Evolutionary conservation across 2,797 vertebrate genomes (phyloP), one percentile per base, ranked within the genome.

Genomic region (Anas georgica): DNA sequence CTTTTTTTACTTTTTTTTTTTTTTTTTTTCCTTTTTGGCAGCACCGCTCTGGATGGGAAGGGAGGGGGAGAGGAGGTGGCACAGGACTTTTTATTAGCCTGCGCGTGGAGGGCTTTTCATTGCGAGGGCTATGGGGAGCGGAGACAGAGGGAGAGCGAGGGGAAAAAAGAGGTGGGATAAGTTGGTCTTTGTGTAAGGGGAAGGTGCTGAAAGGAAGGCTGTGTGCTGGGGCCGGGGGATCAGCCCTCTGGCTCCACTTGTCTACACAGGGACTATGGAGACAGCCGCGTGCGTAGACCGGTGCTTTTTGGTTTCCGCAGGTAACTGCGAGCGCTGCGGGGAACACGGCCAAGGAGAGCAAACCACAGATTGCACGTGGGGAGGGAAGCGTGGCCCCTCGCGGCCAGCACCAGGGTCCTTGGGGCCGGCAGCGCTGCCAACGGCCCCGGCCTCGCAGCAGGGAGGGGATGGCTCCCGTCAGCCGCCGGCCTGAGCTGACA

Each of bases 131-230:
- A 97, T 54, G 81, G 97, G 95, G 92, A 97, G 91, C 96, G 96
- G 94, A 96, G 95, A 96, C 95, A 93, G 92, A 93, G 86, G 62
- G 76, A 94, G 90, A 72, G 92, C 16, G 75, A 28, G 28, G n/a
- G 94, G 8, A 43, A 88, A 91, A 93, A 94, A 94, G 97, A 97
- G 95, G 94, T 94, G 95, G 98, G 98, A 99, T 99, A 99, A 99
- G 98, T 98, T 98, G 95, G 96, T 97, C 98, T 99, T 99, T 99
- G 98, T 99, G 98, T 98, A 97, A 98, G 97, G 96, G 97, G 97
- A 98, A 98, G 98, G 98, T 98, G 98, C 98, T 98, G 98, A 99
- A 99, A 99, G 98, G 98, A 97, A 96, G 98, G 97, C 98, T 98
- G 98, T 98, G 98, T 98, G 97, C 91, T 95, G 98, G 97, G 98